A percentile compares a stretch with the other conserved stretches of the same genome.
These are phyloP conservation scores for Sicus ferrugineus DNA, from an alignment of 2,888 invertebrate species.

Conservation along the genomic window DNA sequence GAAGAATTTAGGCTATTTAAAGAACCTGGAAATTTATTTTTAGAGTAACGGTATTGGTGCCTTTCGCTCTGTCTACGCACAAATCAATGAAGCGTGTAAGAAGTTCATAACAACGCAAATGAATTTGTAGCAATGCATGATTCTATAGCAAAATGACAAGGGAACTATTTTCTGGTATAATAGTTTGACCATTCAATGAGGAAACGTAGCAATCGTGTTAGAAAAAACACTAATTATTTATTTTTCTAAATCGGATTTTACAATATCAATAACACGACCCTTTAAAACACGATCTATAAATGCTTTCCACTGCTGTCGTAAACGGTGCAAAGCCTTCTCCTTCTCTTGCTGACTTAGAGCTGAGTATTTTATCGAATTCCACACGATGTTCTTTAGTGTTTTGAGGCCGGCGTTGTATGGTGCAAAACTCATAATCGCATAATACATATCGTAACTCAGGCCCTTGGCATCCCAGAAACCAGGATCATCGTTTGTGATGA, in stretches of 20 bases:
- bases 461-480: constrained; percentile 69
- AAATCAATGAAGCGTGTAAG: constrained; percentile 52
- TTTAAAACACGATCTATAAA: too few species aligned
- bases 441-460: constrained; percentile 71
- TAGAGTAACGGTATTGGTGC: constrained; percentile 53
- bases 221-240: too few species aligned
- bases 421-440: constrained; percentile 70
- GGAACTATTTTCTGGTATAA: too few species aligned
- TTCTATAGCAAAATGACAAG: too few species aligned
- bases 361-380: constrained; percentile 66
- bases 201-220: too few species aligned
- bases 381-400: constrained; percentile 69
- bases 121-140: neutral
- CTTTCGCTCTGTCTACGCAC: constrained; percentile 51
- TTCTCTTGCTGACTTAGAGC: constrained; percentile 41
- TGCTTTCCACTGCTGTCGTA: constrained; percentile 43
- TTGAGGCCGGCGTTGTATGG: constrained; percentile 67
- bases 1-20: neutral
- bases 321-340: constrained; percentile 34
- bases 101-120: constrained; percentile 44
- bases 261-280: too few species aligned
- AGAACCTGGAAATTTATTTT: constrained; percentile 15
- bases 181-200: too few species aligned
- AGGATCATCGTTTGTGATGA: constrained; percentile 71
- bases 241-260: too few species aligned